A percentile compares a stretch with the other conserved stretches of the same genome.
Conservation (phyloP, 1,140 invertebrate genomes). For the Drosophila sucinea region DNA sequence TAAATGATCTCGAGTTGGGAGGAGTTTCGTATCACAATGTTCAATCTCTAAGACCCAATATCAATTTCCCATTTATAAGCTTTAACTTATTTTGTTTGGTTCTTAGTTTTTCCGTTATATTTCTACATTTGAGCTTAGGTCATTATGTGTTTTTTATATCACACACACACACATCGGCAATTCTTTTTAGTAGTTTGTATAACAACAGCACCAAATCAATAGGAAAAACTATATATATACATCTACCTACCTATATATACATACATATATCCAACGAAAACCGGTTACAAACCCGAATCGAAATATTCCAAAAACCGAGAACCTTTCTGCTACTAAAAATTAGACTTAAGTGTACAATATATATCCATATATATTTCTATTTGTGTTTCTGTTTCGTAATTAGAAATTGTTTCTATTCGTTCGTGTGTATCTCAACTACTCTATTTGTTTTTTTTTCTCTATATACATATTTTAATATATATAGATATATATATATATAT, state of each 20-base stretch:
- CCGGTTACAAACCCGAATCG: neutral
- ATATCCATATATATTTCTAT: neutral
- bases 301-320: neutral
- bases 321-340: conserved; percentile 5
- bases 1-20: neutral
- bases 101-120: neutral
- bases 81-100: conserved; percentile 4
- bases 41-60: neutral
- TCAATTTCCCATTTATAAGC: neutral
- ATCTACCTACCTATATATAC: neutral
- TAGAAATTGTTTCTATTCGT: conserved; percentile 3
- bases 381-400: conserved; percentile 6
- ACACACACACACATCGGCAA: neutral
- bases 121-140: conserved; percentile 1
- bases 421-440: conserved; percentile 35
- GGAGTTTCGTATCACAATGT: neutral
- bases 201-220: neutral
- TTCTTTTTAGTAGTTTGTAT: conserved; percentile 2
- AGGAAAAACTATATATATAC: neutral
- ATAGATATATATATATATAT: neutral
- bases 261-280: neutral
- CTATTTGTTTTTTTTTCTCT: conserved; percentile 4
- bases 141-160: neutral
- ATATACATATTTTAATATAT: neutral
- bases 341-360: neutral